Conservation (phyloP, 2,797 vertebrate genomes). For the Leptodactylus fallax region DNA sequence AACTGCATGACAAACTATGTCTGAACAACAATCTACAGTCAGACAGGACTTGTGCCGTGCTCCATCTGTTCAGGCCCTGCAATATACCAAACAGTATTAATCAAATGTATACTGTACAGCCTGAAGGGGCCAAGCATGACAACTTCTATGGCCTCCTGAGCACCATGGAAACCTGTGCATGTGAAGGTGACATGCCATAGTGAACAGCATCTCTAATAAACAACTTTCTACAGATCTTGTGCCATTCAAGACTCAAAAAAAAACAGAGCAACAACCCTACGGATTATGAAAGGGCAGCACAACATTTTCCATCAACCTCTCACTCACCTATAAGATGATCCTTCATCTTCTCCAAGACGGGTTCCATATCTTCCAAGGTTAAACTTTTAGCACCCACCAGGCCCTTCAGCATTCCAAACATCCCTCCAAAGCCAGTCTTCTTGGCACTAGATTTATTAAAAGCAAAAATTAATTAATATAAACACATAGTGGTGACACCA, state of each 20-base stretch:
- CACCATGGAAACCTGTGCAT: background rate
- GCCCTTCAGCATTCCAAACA: constrained; percentile 98
- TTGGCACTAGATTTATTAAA: constrained; percentile 73
- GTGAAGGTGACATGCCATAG: background rate
- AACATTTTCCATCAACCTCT: background rate
- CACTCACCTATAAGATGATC: constrained; percentile 93
- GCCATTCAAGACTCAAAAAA: background rate
- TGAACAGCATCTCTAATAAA: background rate
- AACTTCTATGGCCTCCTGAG: background rate
- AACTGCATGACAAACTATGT: background rate
- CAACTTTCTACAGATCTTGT: background rate
- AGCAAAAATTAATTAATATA: no score
- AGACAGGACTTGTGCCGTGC: background rate
- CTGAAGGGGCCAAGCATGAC: background rate
- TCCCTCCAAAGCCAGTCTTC: constrained; percentile 88
- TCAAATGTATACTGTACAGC: background rate
- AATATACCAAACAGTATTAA: background rate
- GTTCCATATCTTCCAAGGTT: constrained; percentile 90
- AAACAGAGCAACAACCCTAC: background rate
- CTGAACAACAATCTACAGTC: background rate
- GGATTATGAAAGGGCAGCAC: background rate
- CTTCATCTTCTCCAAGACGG: constrained; percentile 95
- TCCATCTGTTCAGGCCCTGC: background rate
- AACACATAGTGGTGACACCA: background rate
- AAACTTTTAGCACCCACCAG: constrained; percentile 96